A percentile compares a stretch with the other conserved stretches of the same genome.
phyloP scores from a whole-genome alignment of 2,797 vertebrate species.

The Gymnothorax javanicus region DNA sequence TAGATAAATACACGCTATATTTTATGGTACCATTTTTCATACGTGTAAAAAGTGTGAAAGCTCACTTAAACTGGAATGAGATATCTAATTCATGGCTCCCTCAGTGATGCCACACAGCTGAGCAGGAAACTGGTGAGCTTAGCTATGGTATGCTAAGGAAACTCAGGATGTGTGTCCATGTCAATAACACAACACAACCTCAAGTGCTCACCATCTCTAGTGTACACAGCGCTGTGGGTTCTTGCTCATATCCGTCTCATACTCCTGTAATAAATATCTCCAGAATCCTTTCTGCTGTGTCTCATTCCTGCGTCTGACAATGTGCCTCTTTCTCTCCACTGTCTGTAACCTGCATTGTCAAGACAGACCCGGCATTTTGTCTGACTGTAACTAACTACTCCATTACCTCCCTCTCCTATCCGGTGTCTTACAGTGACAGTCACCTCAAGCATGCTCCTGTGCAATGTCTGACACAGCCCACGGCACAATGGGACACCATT shows the following conservation, averaged over 20 bases:
- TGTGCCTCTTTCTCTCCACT: background rate
- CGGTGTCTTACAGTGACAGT: background rate
- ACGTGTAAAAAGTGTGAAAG: too few species aligned
- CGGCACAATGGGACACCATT: background rate
- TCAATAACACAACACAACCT: background rate
- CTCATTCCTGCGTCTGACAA: background rate
- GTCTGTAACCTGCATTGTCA: background rate
- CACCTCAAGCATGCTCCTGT: background rate
- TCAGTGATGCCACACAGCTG: too few species aligned
- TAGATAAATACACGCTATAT: too few species aligned
- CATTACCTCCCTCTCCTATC: background rate
- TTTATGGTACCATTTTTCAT: too few species aligned
- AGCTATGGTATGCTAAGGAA: background rate
- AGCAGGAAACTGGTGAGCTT: background rate
- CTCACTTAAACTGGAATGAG: too few species aligned
- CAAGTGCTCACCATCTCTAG: background rate
- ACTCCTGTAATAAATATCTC: background rate
- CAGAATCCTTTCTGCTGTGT: background rate
- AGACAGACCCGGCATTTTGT: background rate
- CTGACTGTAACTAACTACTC: background rate
- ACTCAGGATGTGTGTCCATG: background rate
- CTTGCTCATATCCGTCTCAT: background rate
- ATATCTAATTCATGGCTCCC: too few species aligned
- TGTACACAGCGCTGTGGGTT: background rate
- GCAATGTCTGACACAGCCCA: background rate